phyloP scores from a whole-genome alignment of 2,113 vertebrate genomes.

The Ia io region DNA sequence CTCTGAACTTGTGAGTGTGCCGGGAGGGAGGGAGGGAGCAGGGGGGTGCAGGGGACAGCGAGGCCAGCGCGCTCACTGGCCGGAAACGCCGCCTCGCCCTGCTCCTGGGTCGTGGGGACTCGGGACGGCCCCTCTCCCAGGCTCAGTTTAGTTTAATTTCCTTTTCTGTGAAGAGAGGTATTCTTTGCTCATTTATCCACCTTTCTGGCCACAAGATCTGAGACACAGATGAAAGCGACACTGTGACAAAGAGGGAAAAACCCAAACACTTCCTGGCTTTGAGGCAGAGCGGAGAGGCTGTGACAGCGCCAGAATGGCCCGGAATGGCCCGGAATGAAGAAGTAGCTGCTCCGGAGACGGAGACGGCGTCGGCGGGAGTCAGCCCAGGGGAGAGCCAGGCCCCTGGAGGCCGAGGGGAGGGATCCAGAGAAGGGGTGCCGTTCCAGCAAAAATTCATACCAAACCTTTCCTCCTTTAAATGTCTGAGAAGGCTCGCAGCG shows the following conservation, averaged over 20 bases:
- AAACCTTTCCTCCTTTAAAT: background rate
- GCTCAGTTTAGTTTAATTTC: constrained; percentile 49
- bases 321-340: background rate
- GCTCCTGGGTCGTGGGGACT: background rate
- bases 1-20: background rate
- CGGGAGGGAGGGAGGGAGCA: background rate
- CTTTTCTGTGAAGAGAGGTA: constrained; percentile 53
- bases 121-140: fast-evolving
- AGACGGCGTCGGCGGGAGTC: background rate
- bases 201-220: constrained; percentile 22
- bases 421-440: fast-evolving
- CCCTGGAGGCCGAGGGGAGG: background rate
- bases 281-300: background rate
- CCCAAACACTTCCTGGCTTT: background rate
- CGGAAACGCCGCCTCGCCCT: fast-evolving
- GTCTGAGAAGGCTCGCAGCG: fast-evolving
- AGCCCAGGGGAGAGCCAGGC: fast-evolving
- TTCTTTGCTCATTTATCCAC: background rate
- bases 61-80: fast-evolving
- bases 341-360: fast-evolving
- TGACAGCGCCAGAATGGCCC: background rate
- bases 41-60: fast-evolving
- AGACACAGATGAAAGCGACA: constrained; percentile 49
- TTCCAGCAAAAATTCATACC: background rate
- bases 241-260: background rate